These are phyloP conservation scores for Gavialis gangeticus DNA, from an alignment of 2,113 vertebrate genomes.

Conservation along the genomic window DNA sequence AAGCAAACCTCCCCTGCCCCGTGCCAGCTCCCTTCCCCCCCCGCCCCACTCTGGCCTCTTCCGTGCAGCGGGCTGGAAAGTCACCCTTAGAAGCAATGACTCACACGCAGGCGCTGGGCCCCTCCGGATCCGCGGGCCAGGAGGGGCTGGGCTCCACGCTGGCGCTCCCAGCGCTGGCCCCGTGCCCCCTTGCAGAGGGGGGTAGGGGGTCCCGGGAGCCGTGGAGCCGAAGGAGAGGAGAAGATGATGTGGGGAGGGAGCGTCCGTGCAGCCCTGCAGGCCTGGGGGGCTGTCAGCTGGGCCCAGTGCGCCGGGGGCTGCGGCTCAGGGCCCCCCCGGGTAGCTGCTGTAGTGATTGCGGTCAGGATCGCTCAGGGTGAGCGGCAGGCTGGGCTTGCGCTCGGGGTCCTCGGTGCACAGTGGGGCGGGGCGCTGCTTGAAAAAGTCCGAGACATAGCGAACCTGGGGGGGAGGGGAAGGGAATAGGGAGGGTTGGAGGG, in stretches of 20 bases:
- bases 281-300: background rate
- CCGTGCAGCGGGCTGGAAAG: background rate
- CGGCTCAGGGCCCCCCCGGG: conserved; percentile 76
- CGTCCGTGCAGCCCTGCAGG: accelerated
- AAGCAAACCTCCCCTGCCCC: background rate
- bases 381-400: conserved; percentile 86
- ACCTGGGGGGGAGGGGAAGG: conserved; percentile 72
- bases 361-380: conserved; percentile 80
- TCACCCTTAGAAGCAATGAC: background rate
- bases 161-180: accelerated
- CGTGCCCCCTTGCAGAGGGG: background rate
- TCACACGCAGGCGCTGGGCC: background rate
- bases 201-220: background rate
- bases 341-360: conserved; percentile 85
- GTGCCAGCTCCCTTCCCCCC: background rate
- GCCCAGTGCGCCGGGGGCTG: accelerated
- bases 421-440: conserved; percentile 83
- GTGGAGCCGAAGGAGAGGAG: accelerated
- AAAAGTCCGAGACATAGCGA: conserved; percentile 90
- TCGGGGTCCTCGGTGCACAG: conserved; percentile 71
- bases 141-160: too few species aligned
- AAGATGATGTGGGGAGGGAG: accelerated
- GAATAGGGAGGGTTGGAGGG: too few species aligned
- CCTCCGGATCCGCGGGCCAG: background rate
- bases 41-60: background rate